A percentile compares a stretch with the other conserved stretches of the same genome.
Conservation (phyloP, 2,797 vertebrate genomes). For the Atherinosoma microstoma region DNA sequence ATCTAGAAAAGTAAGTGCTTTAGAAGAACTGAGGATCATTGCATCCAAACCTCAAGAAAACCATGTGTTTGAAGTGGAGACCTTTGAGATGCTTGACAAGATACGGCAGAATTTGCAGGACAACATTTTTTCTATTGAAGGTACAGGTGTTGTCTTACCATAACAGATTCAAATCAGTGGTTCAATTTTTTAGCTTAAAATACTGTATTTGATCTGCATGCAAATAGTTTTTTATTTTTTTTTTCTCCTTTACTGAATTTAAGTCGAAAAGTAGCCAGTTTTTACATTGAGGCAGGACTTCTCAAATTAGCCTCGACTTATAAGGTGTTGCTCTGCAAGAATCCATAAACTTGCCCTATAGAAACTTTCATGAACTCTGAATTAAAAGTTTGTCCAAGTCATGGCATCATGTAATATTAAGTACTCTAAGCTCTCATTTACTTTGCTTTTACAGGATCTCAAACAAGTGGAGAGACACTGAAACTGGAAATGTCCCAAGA, state of each 20-base stretch:
- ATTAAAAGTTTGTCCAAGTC: not conserved
- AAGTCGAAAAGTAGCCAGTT: no score
- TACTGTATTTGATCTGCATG: not conserved
- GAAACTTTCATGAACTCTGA: not conserved
- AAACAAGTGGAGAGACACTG: slow-evolving; percentile 66
- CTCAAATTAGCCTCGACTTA: no score
- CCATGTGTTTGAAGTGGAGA: slow-evolving; percentile 66
- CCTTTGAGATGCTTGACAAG: slow-evolving; percentile 62
- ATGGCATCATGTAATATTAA: not conserved
- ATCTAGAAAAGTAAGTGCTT: fast-evolving
- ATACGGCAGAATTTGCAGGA: slow-evolving; percentile 69
- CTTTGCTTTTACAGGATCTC: slow-evolving; percentile 68
- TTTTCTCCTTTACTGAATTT: no score
- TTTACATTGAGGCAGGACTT: not conserved
- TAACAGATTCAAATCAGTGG: not conserved
- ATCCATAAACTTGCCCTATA: not conserved
- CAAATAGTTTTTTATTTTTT: not conserved
- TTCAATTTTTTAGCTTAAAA: not conserved
- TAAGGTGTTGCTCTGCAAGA: not conserved
- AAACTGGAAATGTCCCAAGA: slow-evolving; percentile 81
- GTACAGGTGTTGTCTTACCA: slow-evolving; percentile 40
- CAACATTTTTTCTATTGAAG: slow-evolving; percentile 82
- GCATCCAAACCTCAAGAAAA: slow-evolving; percentile 42
- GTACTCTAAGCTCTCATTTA: not conserved
- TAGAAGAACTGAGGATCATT: slow-evolving; percentile 56